Base-by-base conservation (phyloP, 2,797 vertebrate species). In the Benthosema pterotum region DNA sequence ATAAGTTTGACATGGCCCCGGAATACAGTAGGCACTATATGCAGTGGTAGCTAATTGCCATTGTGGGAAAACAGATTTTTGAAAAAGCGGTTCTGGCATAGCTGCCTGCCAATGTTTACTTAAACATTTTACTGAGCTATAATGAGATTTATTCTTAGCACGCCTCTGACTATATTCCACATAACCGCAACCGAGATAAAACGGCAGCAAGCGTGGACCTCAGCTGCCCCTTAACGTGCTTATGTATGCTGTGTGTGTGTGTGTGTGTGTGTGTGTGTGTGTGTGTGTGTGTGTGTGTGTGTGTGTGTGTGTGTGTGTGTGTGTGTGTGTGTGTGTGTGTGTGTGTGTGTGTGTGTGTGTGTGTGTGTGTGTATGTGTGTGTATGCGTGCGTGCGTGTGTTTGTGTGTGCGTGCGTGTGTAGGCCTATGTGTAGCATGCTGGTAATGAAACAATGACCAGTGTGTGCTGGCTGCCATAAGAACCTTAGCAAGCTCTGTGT, bases 31-130 rank as follows among this genome's bases (percentile, higher is more conserved):
- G 7, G 16, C 22, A 52, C 71, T 55, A 59, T 55, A 59, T 5
- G 16, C 53, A 57, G 63, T 7, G 0, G 18, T 72, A 63, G 43
- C 11, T 63, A 65, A 60, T 50, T 63, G 19, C 28, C 8, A 25
- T 62, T 50, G 68, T 65, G 17, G 49, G 16, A n/a, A 67, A 72
- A 66, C 57, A 58, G 42, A 76, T 18, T 62, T 78, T 53, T 63
- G 45, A 48, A 28, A 68, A 56, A 73, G 52, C 56, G 48, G 55
- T 45, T 52, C 42, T 52, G 53, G 38, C 25, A 49, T 52, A 56
- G 62, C 19, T 54, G 60, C 52, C 25, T 49, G 57, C 62, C 47
- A n/a, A 3, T 46, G 57, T 63, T 63, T 1, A 67, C 63, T 74
- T 46, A 1, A 52, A 60, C 17, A 42, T 11, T 43, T 43, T 12